These are phyloP conservation scores for Rhingia rostrata DNA, from an alignment of 2,888 invertebrate species.

Conservation along the genomic window DNA sequence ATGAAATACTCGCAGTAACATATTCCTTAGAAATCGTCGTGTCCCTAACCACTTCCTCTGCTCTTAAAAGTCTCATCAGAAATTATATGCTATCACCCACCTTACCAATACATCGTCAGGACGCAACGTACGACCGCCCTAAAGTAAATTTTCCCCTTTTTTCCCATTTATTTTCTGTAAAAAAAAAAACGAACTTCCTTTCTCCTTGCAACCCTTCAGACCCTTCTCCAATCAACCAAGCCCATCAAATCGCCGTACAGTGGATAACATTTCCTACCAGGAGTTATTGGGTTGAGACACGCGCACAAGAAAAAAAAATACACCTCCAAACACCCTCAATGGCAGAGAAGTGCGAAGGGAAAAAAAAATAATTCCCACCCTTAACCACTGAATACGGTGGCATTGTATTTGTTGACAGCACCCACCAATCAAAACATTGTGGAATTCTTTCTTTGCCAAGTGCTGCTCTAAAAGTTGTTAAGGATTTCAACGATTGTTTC, in stretches of 20 bases:
- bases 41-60: too few species aligned
- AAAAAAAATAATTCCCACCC: slow-evolving; percentile 37
- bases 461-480: too few species aligned
- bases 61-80: too few species aligned
- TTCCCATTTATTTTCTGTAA: background rate
- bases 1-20: too few species aligned
- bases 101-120: slow-evolving; percentile 15
- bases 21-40: too few species aligned
- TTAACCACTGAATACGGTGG: slow-evolving; percentile 44
- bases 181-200: slow-evolving; percentile 26
- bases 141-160: slow-evolving; percentile 31
- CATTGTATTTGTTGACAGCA: slow-evolving; percentile 49
- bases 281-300: slow-evolving; percentile 24
- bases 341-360: background rate
- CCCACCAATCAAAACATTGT: slow-evolving; percentile 57
- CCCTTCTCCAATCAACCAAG: slow-evolving; percentile 9
- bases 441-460: slow-evolving; percentile 21
- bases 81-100: background rate
- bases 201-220: slow-evolving; percentile 5
- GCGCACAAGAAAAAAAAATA: slow-evolving; percentile 46
- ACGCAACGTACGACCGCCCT: slow-evolving; percentile 37
- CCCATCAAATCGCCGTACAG: slow-evolving; percentile 13
- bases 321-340: background rate
- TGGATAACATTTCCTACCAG: slow-evolving; percentile 17
- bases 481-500: background rate